A percentile compares a stretch with the other conserved stretches of the same genome.
Conservation (phyloP, 2,797 vertebrate genomes). For the Cuculus canorus region DNA sequence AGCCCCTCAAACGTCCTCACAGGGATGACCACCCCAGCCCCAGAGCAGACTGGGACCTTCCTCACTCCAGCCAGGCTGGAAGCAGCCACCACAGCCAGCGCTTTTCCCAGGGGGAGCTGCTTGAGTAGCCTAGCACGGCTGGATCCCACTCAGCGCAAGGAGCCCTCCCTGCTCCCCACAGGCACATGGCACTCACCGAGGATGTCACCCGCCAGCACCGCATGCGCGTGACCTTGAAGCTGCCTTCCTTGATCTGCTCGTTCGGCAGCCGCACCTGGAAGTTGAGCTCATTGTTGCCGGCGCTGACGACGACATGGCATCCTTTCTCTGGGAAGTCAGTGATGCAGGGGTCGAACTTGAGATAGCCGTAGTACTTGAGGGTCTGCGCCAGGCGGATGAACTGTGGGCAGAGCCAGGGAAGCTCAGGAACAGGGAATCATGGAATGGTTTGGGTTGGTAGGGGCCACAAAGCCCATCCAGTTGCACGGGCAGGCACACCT, state of each 20-base stretch:
- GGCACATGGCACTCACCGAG: slow-evolving; percentile 83
- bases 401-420: slow-evolving; percentile 66
- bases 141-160: background rate
- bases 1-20: background rate
- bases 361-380: slow-evolving; percentile 94
- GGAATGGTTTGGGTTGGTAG: too few species aligned
- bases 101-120: background rate
- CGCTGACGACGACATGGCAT: slow-evolving; percentile 94
- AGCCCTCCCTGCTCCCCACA: background rate
- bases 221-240: slow-evolving; percentile 99
- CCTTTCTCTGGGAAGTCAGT: slow-evolving; percentile 98
- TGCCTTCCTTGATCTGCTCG: slow-evolving; percentile 96
- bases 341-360: slow-evolving; percentile 95
- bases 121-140: rapidly evolving
- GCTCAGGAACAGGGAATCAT: background rate
- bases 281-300: slow-evolving; percentile 97
- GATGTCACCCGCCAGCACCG: slow-evolving; percentile 98
- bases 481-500: too few species aligned
- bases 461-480: too few species aligned
- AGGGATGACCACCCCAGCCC: background rate
- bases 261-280: slow-evolving; percentile 95
- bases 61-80: too few species aligned
- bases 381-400: slow-evolving; percentile 95
- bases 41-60: rapidly evolving
- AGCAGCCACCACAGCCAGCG: background rate